Percentiles rank a stretch among this genome's conserved stretches.
Conservation (phyloP, 2,888 invertebrate genomes). For the Opisthograptis luteolata region DNA sequence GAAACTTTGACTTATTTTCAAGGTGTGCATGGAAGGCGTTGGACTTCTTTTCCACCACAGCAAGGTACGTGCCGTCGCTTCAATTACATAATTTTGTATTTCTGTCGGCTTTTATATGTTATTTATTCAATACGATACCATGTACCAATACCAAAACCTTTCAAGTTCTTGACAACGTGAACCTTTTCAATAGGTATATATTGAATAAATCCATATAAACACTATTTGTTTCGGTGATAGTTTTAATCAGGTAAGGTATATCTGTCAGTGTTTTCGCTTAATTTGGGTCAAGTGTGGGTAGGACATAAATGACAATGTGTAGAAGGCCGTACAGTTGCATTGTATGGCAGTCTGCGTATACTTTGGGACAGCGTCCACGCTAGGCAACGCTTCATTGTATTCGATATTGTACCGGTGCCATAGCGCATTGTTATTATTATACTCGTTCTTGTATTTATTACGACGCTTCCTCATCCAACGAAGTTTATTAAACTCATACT, state of each 20-base stretch:
- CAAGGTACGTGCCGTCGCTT: conserved; percentile 90
- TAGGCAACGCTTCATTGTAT: conserved; percentile 68
- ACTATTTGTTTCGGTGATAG: conserved; percentile 54
- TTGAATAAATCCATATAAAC: not conserved
- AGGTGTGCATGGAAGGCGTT: conserved; percentile 99
- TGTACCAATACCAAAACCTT: conserved; percentile 61
- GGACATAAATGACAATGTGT: conserved; percentile 48
- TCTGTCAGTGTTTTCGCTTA: conserved; percentile 75
- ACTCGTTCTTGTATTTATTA: conserved; percentile 48
- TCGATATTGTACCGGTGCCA: conserved; percentile 73
- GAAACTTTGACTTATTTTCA: conserved; percentile 38
- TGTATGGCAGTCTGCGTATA: conserved; percentile 50
- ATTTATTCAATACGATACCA: conserved; percentile 42
- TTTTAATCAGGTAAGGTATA: conserved; percentile 69
- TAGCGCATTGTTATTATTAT: conserved; percentile 62
- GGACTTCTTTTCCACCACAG: conserved; percentile 99
- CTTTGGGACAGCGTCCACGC: conserved; percentile 51
- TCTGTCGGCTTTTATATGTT: conserved; percentile 76
- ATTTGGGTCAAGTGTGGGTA: conserved; percentile 61
- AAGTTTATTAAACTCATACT: conserved; percentile 40
- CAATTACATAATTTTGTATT: conserved; percentile 48
- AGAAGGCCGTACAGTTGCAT: conserved; percentile 52
- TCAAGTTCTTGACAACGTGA: conserved; percentile 19
- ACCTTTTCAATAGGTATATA: conserved; percentile 14
- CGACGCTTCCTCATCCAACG: conserved; percentile 64